phyloP scores from a whole-genome alignment of 2,113 vertebrate genomes.

The Dermatemys mawii region DNA sequence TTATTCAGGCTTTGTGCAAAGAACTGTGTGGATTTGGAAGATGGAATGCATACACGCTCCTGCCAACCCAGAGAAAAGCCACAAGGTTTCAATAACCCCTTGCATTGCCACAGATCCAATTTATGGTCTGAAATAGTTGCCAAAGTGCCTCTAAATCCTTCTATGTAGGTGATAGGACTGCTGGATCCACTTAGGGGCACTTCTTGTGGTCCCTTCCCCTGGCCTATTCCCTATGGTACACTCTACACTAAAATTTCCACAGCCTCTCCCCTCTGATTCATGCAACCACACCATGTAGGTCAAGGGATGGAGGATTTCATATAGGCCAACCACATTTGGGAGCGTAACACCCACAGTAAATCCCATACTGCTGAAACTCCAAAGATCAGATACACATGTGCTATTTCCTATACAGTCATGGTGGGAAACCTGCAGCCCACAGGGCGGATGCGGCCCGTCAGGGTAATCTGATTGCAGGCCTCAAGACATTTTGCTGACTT shows the following conservation, averaged over 20 bases:
- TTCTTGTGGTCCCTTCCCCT: accelerated
- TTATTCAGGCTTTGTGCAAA: accelerated
- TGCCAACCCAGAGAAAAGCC: background rate
- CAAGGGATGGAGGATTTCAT: background rate
- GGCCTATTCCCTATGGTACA: background rate
- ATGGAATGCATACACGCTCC: accelerated
- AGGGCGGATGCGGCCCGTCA: too few relatives aligned
- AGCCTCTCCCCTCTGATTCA: background rate
- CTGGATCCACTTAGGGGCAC: background rate
- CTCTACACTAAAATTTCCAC: background rate
- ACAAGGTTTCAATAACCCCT: background rate
- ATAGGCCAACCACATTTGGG: background rate
- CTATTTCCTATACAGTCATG: background rate
- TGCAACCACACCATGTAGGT: background rate
- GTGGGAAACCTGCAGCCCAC: too few relatives aligned
- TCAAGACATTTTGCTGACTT: too few relatives aligned
- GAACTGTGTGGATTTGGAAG: background rate
- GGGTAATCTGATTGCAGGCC: too few relatives aligned
- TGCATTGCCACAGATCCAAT: background rate
- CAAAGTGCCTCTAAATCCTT: background rate
- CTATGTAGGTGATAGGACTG: accelerated
- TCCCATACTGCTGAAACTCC: background rate
- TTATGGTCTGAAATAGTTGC: background rate
- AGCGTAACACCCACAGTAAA: background rate
- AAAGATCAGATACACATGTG: accelerated